Evolutionary conservation across 2,113 vertebrate species (phyloP).

Genomic region (Plestiodon gilberti): DNA sequence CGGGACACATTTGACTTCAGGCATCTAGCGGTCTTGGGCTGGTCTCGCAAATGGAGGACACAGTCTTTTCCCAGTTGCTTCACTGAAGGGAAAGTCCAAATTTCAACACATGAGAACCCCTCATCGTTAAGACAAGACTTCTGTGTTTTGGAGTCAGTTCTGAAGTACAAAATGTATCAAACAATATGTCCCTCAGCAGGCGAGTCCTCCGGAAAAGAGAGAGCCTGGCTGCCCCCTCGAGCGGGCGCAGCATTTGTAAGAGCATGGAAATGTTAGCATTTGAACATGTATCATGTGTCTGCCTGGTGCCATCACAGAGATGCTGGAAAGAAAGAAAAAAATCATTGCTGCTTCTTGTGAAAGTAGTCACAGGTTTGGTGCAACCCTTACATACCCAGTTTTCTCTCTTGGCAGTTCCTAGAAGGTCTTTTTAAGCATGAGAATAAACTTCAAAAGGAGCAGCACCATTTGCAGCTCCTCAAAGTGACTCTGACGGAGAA

Average conservation of each 20-base stretch:
- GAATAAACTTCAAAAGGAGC: background rate
- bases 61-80: background rate
- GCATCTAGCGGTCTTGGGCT: no score
- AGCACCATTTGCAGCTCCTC: background rate
- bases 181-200: background rate
- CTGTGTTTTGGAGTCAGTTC: background rate
- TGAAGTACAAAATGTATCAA: background rate
- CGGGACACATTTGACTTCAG: no score
- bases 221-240: background rate
- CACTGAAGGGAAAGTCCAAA: background rate
- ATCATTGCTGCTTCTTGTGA: background rate
- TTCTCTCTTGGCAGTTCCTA: background rate
- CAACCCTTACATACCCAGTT: background rate
- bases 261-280: background rate
- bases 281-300: background rate
- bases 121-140: background rate
- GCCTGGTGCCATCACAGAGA: no score
- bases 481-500: background rate
- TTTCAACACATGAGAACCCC: background rate
- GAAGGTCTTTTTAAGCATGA: background rate
- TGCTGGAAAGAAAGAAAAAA: background rate
- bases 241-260: background rate
- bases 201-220: background rate
- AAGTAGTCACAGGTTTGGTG: background rate
- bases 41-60: background rate